Evolutionary conservation across 2,797 vertebrate species (phyloP).

Genomic region (Microtus californicus): DNA sequence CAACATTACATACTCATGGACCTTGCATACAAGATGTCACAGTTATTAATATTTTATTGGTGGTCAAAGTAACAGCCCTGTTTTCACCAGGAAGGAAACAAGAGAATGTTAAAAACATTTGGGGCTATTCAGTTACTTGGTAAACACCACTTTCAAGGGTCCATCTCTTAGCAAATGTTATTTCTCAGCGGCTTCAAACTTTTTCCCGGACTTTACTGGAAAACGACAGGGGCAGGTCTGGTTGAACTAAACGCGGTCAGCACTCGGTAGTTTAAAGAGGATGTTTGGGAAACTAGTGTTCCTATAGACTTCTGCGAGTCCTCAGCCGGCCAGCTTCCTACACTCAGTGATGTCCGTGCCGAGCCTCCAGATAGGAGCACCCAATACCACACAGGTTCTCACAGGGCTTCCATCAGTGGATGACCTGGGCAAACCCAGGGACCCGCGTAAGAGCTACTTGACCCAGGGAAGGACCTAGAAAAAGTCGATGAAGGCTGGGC

Average conservation of each 20-base stretch:
- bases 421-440: neutral
- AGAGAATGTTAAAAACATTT: conserved; percentile 28
- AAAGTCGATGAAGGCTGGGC: neutral
- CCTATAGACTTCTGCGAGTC: neutral
- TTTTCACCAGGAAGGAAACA: conserved; percentile 46
- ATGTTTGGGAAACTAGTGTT: neutral
- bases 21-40: neutral
- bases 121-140: neutral
- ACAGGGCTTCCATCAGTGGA: neutral
- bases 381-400: neutral
- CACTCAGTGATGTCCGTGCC: neutral
- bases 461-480: neutral
- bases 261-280: neutral
- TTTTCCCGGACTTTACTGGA: conserved; percentile 11
- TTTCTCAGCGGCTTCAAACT: conserved; percentile 52
- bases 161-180: neutral
- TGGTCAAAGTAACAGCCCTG: neutral
- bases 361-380: neutral
- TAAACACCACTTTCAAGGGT: conserved; percentile 55
- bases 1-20: neutral
- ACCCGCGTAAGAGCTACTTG: neutral
- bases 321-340: neutral
- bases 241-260: neutral
- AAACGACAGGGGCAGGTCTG: neutral
- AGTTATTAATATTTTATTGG: conserved; percentile 32